phyloP scores from a whole-genome alignment of 1,140 invertebrate genomes.

The Listronotus oregonensis region DNA sequence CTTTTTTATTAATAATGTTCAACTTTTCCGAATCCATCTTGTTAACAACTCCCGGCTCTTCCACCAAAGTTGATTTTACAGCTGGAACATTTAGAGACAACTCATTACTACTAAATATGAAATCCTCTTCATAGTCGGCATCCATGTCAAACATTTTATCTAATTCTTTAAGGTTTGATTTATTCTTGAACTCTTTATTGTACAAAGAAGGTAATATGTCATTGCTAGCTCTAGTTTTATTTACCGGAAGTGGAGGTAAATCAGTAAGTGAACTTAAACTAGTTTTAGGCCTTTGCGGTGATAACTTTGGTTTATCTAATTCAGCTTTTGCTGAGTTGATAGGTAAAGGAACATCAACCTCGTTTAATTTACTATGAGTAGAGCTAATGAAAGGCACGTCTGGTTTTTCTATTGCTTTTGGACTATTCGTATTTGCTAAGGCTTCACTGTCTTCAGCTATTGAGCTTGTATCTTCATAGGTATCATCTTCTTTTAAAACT shows the following conservation, averaged over 20 bases:
- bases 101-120: slow-evolving; percentile 44
- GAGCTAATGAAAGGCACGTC: slow-evolving; percentile 10
- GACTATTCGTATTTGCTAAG: slow-evolving; percentile 10
- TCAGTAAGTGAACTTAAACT: slow-evolving; percentile 40
- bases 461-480: slow-evolving; percentile 47
- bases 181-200: slow-evolving; percentile 48
- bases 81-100: slow-evolving; percentile 16
- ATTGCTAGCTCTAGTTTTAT: slow-evolving; percentile 42
- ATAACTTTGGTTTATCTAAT: slow-evolving; percentile 38
- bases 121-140: slow-evolving; percentile 50
- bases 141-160: slow-evolving; percentile 46
- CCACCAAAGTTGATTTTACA: slow-evolving; percentile 4
- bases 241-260: slow-evolving; percentile 43
- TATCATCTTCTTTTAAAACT: slow-evolving; percentile 41
- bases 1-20: slow-evolving; percentile 10
- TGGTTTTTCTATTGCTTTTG: neutral
- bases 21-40: slow-evolving; percentile 9
- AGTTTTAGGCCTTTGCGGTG: slow-evolving; percentile 41
- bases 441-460: slow-evolving; percentile 44
- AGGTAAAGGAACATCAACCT: slow-evolving; percentile 21
- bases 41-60: neutral
- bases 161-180: slow-evolving; percentile 41
- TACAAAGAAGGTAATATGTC: slow-evolving; percentile 51
- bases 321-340: slow-evolving; percentile 25
- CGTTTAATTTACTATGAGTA: slow-evolving; percentile 12